These are phyloP conservation scores for Cygnus olor DNA, from an alignment of 2,797 vertebrate genomes.

Conservation along the genomic window DNA sequence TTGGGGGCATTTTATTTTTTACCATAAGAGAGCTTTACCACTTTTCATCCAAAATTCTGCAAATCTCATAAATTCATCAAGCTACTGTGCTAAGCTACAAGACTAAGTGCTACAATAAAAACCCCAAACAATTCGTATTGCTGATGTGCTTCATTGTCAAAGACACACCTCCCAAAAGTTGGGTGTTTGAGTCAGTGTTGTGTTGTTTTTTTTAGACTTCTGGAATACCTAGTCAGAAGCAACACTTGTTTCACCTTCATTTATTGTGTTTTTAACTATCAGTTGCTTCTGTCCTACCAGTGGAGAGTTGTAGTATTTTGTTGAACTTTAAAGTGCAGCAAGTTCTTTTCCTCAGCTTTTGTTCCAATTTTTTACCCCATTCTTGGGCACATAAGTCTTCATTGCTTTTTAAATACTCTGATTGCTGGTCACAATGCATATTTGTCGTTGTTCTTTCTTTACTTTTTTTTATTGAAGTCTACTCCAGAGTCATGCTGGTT, in stretches of 20 bases:
- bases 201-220: not conserved
- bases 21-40: not conserved
- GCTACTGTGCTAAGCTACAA: not conserved
- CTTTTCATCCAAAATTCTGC: not conserved
- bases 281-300: not conserved
- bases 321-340: not conserved
- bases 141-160: not conserved
- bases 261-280: not conserved
- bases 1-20: not conserved
- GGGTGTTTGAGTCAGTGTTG: not conserved
- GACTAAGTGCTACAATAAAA: not conserved
- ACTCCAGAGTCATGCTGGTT: not conserved
- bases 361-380: not conserved
- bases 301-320: not conserved
- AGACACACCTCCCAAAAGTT: not conserved
- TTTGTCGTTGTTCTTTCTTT: not conserved
- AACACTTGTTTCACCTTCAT: not conserved
- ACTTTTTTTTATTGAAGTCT: not conserved
- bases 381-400: not conserved
- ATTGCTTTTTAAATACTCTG: not conserved
- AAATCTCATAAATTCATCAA: not conserved
- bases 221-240: not conserved
- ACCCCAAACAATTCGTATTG: not conserved
- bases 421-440: not conserved
- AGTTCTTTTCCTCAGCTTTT: not conserved